phyloP scores from a whole-genome alignment of 2,888 invertebrate species.

The Hipparchia semele region DNA sequence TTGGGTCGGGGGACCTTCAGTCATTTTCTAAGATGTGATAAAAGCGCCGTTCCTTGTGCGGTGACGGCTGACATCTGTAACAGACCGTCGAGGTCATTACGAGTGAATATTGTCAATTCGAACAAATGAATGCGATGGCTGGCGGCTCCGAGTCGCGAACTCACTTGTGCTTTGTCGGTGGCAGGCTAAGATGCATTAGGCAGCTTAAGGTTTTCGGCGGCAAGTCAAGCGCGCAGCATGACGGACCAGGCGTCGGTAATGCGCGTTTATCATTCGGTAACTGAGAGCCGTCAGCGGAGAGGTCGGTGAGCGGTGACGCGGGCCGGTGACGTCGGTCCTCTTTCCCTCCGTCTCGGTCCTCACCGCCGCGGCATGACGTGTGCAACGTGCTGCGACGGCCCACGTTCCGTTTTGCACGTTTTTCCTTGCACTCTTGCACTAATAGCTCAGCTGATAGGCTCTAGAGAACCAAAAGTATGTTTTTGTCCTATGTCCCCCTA shows the following conservation, averaged over 20 bases:
- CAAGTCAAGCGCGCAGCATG: conserved; percentile 66
- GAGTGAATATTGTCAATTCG: conserved; percentile 16
- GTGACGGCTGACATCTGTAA: conserved; percentile 80
- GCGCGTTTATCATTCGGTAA: conserved; percentile 72
- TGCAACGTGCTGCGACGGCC: conserved; percentile 24
- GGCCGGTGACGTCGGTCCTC: conserved; percentile 40
- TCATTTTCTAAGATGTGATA: conserved; percentile 82
- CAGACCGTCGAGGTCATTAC: conserved; percentile 71
- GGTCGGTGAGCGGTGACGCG: conserved; percentile 28
- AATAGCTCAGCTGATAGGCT: background rate
- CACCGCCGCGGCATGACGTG: conserved; percentile 28
- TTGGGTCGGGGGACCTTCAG: conserved; percentile 70
- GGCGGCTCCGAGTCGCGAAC: conserved; percentile 38
- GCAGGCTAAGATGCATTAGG: conserved; percentile 72
- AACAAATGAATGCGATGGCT: background rate
- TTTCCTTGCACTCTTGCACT: background rate
- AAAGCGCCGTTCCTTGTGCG: conserved; percentile 77
- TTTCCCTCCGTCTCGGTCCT: conserved; percentile 33
- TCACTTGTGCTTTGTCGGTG: conserved; percentile 70
- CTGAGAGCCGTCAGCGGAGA: conserved; percentile 23
- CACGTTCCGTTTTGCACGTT: conserved; percentile 28
- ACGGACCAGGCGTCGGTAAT: conserved; percentile 65
- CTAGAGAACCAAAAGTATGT: background rate
- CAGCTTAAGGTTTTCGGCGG: conserved; percentile 59
- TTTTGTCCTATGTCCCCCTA: too few relatives aligned